Evolutionary conservation across 1,140 invertebrate genomes (phyloP), one percentile per base, ranked within the genome.

Genomic region (Lepeophtheirus salmonis): DNA sequence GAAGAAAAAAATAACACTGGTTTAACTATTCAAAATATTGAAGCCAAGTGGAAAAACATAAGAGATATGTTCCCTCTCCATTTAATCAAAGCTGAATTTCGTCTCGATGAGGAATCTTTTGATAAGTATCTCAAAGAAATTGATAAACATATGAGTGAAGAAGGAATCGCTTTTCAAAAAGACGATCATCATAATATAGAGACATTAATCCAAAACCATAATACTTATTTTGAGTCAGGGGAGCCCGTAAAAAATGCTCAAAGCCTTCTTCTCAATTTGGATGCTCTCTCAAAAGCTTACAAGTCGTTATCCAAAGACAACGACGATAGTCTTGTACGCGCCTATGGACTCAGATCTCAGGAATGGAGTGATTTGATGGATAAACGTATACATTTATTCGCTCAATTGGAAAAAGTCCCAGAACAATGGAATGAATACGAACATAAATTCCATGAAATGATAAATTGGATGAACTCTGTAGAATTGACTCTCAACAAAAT

Each of bases 381-480:
- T 10, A 79, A 79, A 67, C 75, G 89, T 16, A 82, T 86, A 64
- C 73, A 77, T 61, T 76, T 90, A 60, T 76, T 79, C 50, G 74
- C 81, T 60, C 83, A 88, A 62, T 70, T 94, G 25, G 82, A 87
- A 65, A 81, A 88, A 69, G 83, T 92, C 63, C 88, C 88, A 2
- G 83, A 87, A 57, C 83, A 89, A 68, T 92, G 89, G 89, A 80
- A 83, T 59, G 77, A 80, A 6, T 94, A 94, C 66, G 80, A 81
- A 70, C 50, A 89, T 82, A 82, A 80, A 65, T 88, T 89, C 67
- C 75, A 77, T 22, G 82, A 84, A 59, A 87, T 94, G 78, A 79
- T 81, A n/a, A 71, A 74, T 48, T 95, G 89, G 87, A 90, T 94
- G 85, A 81, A 89, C 67, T 77, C 79, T 51, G 84, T 95, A 0